Percentiles rank a stretch among this genome's conserved stretches.
Evolutionary conservation across 2,888 invertebrate genomes (phyloP).

Genomic region (Lamellibrachia satsuma): DNA sequence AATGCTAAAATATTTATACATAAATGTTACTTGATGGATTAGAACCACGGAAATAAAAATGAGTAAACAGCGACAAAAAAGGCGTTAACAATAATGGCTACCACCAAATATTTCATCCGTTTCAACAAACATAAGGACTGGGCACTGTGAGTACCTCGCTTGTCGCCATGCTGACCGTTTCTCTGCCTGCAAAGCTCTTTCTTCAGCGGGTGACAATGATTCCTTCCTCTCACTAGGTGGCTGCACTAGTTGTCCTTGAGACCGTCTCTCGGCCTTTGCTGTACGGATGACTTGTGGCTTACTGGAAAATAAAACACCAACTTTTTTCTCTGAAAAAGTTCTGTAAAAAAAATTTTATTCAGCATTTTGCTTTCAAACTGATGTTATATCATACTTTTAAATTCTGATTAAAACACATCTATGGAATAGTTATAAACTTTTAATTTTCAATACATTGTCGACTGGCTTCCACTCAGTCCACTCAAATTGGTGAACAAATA

Average conservation of each 20-base stretch:
- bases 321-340: not conserved
- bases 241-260: not conserved
- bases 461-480: not conserved
- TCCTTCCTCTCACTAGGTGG: not conserved
- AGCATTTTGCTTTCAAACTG: not conserved
- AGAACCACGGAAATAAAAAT: no score
- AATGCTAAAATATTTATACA: no score
- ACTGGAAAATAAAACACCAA: not conserved
- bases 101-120: not conserved
- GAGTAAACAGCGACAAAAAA: no score
- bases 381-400: not conserved
- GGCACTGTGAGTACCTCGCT: not conserved
- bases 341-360: not conserved
- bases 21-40: no score
- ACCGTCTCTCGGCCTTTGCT: slow-evolving; percentile 23
- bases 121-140: not conserved
- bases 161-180: slow-evolving; percentile 22
- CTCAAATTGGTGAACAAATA: not conserved
- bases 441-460: not conserved
- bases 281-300: slow-evolving; percentile 1
- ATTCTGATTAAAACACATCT: not conserved
- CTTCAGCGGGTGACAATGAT: slow-evolving; percentile 20
- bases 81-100: no score
- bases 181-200: slow-evolving; percentile 23
- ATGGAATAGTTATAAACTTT: not conserved